Percentiles rank a stretch among this genome's conserved stretches.
Conservation (phyloP, 2,888 invertebrate species). For the Fragum whitleyi region DNA sequence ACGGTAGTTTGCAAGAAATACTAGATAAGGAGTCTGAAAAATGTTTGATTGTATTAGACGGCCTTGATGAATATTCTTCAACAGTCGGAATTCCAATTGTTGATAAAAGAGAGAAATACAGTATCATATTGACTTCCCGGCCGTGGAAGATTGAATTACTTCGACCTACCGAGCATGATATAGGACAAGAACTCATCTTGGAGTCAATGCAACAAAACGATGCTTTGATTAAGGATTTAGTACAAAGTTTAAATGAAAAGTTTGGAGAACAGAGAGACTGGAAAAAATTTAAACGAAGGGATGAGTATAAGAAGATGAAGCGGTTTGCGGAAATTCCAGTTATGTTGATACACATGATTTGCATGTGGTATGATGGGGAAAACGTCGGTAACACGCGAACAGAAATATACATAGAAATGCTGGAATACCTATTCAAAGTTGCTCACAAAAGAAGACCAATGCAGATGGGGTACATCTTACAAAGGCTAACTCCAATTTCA, state of each 20-base stretch:
- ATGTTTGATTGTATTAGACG: constrained; percentile 14
- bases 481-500: neutral
- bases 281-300: neutral
- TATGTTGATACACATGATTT: constrained; percentile 13
- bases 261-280: neutral
- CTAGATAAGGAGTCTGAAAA: neutral
- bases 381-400: neutral
- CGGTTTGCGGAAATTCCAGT: constrained; percentile 2
- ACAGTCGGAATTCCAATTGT: neutral
- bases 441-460: neutral
- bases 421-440: constrained; percentile 2
- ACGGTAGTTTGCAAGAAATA: neutral
- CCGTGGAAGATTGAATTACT: constrained; percentile 20
- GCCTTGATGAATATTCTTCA: constrained; percentile 14
- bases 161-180: neutral
- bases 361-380: constrained; percentile 26
- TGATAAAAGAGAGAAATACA: neutral
- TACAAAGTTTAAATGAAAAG: neutral
- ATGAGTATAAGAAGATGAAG: neutral
- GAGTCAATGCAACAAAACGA: neutral
- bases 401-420: constrained; percentile 7
- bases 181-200: neutral
- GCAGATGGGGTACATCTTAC: neutral
- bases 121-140: constrained; percentile 1
- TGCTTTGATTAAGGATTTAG: neutral